Evolutionary conservation across 2,888 invertebrate species (phyloP).

Genomic region (Lithosia quadra): DNA sequence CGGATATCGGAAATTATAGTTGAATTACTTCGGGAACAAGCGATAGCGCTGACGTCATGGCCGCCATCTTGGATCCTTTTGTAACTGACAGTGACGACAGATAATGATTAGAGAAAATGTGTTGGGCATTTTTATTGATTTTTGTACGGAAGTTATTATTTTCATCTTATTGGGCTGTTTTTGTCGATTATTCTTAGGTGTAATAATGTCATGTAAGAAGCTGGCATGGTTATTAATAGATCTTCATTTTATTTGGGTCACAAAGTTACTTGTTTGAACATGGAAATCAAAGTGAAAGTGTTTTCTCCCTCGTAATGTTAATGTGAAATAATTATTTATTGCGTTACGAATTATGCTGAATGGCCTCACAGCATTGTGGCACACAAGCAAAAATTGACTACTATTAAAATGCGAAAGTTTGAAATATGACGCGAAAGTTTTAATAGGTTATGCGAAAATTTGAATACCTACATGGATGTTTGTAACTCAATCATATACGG

Average conservation of each 20-base stretch:
- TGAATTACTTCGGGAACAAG: constrained; percentile 57
- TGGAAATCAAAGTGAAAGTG: not conserved
- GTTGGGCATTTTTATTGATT: constrained; percentile 15
- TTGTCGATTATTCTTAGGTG: not conserved
- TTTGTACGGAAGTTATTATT: not conserved
- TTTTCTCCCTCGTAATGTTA: too few species aligned
- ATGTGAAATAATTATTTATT: too few species aligned
- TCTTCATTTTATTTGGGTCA: not conserved
- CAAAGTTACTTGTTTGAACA: not conserved
- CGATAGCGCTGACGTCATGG: constrained; percentile 53
- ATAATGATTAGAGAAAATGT: constrained; percentile 33
- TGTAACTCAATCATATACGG: too few species aligned
- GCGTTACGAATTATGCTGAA: too few species aligned
- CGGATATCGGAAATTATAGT: constrained; percentile 58
- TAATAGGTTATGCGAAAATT: too few species aligned
- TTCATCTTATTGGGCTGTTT: not conserved
- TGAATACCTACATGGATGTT: too few species aligned
- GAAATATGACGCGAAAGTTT: too few species aligned
- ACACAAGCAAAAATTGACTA: too few species aligned
- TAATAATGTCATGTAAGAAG: too few species aligned
- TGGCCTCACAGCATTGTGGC: too few species aligned
- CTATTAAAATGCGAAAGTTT: too few species aligned
- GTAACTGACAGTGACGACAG: constrained; percentile 46
- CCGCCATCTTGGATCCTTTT: constrained; percentile 49
- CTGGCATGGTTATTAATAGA: not conserved